Conservation (phyloP, 2,888 invertebrate species). For the Brenthis ino region DNA sequence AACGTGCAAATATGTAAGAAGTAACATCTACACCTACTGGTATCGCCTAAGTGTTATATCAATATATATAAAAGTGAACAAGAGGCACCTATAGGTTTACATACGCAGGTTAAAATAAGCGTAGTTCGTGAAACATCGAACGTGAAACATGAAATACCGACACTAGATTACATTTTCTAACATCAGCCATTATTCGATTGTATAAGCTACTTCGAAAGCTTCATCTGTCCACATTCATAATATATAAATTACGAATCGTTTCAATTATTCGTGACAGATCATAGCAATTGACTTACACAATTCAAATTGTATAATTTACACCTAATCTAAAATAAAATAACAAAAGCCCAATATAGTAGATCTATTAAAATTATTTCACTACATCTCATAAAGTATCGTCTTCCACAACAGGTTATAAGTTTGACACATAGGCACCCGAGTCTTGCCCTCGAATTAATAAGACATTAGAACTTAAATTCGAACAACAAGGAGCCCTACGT, state of each 20-base stretch:
- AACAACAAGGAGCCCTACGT: conserved; percentile 59
- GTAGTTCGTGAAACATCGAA: conserved; percentile 76
- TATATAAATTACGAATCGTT: conserved; percentile 25
- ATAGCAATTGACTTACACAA: conserved; percentile 35
- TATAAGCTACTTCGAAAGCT: conserved; percentile 36
- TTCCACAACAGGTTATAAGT: conserved; percentile 74
- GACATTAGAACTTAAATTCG: conserved; percentile 49
- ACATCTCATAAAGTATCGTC: conserved; percentile 77
- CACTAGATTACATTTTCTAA: conserved; percentile 54
- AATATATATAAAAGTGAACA: conserved; percentile 83
- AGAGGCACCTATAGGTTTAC: conserved; percentile 82
- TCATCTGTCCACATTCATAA: conserved; percentile 27
- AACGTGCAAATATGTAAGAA: conserved; percentile 64
- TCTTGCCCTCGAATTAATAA: conserved; percentile 51
- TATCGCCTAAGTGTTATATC: conserved; percentile 76
- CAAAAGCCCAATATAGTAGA: conserved; percentile 49
- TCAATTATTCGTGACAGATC: conserved; percentile 33
- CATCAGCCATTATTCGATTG: conserved; percentile 46
- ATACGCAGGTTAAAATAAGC: conserved; percentile 80
- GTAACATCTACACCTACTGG: conserved; percentile 58
- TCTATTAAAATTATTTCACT: conserved; percentile 64
- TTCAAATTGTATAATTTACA: conserved; percentile 46
- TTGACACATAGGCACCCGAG: conserved; percentile 59
- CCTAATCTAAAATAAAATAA: conserved; percentile 55
- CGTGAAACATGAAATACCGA: conserved; percentile 57